Percentiles rank a stretch among this genome's conserved stretches.
phyloP scores from a whole-genome alignment of 2,888 invertebrate species.

The Drosophila acutilabella region DNA sequence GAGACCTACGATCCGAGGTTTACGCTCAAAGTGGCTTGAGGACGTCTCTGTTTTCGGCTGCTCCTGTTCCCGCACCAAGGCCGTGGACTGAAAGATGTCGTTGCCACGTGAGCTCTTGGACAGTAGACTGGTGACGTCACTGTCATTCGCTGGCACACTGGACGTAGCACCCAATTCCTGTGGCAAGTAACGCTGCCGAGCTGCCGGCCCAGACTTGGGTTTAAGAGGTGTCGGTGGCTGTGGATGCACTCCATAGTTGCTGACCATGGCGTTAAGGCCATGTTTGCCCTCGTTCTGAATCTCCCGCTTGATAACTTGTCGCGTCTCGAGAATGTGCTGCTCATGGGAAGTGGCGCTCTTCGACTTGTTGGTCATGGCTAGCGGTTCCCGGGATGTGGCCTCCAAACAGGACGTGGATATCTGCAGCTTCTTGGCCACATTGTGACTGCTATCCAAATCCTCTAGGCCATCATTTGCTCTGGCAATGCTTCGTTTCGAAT shows the following conservation, averaged over 20 bases:
- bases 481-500: constrained; percentile 90
- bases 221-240: constrained; percentile 62
- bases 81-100: constrained; percentile 83
- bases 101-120: constrained; percentile 68
- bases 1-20: constrained; percentile 86
- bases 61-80: constrained; percentile 78
- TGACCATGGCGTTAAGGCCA: constrained; percentile 84
- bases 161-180: constrained; percentile 85
- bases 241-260: constrained; percentile 69
- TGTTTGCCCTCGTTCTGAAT: constrained; percentile 86
- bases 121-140: constrained; percentile 58
- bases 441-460: constrained; percentile 77
- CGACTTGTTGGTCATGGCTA: constrained; percentile 56
- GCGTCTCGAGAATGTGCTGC: constrained; percentile 80
- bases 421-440: constrained; percentile 79
- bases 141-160: constrained; percentile 20
- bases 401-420: constrained; percentile 70
- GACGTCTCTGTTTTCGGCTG: constrained; percentile 48
- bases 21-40: constrained; percentile 82
- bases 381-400: constrained; percentile 47
- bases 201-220: constrained; percentile 86
- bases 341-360: constrained; percentile 74
- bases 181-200: constrained; percentile 87
- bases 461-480: constrained; percentile 82
- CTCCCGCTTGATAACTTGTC: constrained; percentile 85